Base-by-base conservation (phyloP, 2,113 vertebrate genomes). In the Trichomycterus rosablanca region DNA sequence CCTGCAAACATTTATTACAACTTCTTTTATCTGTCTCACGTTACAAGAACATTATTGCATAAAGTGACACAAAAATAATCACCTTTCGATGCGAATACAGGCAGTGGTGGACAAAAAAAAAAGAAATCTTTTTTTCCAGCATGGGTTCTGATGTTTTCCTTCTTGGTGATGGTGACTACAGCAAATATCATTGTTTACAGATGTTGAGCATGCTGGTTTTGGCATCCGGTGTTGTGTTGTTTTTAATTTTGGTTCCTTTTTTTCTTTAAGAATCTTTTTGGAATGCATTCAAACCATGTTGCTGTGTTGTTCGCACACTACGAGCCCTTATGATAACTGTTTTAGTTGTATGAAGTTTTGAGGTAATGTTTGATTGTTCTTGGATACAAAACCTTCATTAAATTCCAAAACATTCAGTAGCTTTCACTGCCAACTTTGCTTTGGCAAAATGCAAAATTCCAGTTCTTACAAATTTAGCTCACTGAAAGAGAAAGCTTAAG, bases 141-240 rank as follows among this genome's bases (percentile, higher is more conserved):
- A 55, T 51, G 62, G 51, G 30, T 48, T 48, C 65, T 64, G 46
- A 58, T 59, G 59, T 67, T 72, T 59, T 64, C 3, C 46, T 32
- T 58, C 42, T 64, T 55, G 71, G 63, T 54, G 53, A 62, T 64
- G 66, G 75, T 64, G 62, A 66, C 56, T 66, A 55, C 24, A 66
- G 63, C 50, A 62, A 63, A 62, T 35, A 58, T 30, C 62, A 56
- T 71, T 77, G 78, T 82, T 79, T 85, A 80, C 80, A 61, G 48
- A 81, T 82, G 81, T 85, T 76, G 67, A 85, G 87, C 87, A 89
- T 89, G 87, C 81, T 81, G 79, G 80, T 84, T 86, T 82, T 73
- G 83, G 83, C 82, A 84, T 83, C 81, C 68, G 78, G 85, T 87
- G 79, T 84, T 82, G 85, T 89, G 80, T 85, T 79, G 77, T 82